Evolutionary conservation across 2,113 vertebrate species (phyloP).

Genomic region (Gavia stellata): DNA sequence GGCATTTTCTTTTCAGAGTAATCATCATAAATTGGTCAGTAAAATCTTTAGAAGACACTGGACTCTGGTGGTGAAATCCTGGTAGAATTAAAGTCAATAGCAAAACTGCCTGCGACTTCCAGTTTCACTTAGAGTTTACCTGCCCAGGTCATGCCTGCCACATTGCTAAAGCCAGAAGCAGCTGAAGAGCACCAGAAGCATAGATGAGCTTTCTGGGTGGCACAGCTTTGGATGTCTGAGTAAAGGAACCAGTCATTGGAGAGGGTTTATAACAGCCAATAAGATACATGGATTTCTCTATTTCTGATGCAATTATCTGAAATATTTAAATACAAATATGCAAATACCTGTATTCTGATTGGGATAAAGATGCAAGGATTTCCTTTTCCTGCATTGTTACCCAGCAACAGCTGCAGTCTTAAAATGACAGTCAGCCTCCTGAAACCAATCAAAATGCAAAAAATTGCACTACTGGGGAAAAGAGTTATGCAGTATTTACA

Average conservation of each 20-base stretch:
- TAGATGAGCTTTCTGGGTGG: neutral
- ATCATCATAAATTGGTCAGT: neutral
- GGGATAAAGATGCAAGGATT: neutral
- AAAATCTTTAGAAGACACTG: neutral
- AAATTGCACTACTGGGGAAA: neutral
- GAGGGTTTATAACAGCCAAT: neutral
- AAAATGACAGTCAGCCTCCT: neutral
- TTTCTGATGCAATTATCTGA: neutral
- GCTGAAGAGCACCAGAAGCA: neutral
- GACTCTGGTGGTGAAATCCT: neutral
- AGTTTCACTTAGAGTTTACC: neutral
- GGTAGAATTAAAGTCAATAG: neutral
- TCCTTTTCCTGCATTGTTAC: neutral
- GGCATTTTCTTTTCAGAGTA: neutral
- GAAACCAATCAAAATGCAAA: conserved; percentile 16
- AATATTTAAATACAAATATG: neutral
- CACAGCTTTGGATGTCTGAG: neutral
- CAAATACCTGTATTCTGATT: neutral
- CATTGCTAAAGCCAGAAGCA: neutral
- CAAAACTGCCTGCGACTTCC: neutral
- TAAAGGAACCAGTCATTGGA: neutral
- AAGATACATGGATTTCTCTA: neutral
- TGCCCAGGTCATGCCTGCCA: neutral
- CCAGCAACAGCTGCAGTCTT: conserved; percentile 29
- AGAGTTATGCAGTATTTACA: neutral